phyloP scores from a whole-genome alignment of 2,888 invertebrate genomes.

The Fragum fragum region DNA sequence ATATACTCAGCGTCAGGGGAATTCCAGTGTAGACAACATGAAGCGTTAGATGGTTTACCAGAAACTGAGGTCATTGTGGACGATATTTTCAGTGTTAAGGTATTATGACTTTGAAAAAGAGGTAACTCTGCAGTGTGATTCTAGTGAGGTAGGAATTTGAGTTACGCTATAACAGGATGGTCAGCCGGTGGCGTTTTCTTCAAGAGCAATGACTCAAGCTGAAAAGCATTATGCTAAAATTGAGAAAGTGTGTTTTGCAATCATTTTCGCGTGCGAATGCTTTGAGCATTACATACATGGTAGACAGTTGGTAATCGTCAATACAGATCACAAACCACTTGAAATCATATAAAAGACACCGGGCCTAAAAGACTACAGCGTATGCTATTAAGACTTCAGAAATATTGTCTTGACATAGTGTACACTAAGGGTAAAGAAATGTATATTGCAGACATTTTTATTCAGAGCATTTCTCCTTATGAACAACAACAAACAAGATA shows the following conservation, averaged over 20 bases:
- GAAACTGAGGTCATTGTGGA: slow-evolving; percentile 64
- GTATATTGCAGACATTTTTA: slow-evolving; percentile 60
- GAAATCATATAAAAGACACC: slow-evolving; percentile 62
- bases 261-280: slow-evolving; percentile 61
- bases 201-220: slow-evolving; percentile 55
- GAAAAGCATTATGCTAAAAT: slow-evolving; percentile 70
- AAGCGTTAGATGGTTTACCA: slow-evolving; percentile 62
- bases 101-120: slow-evolving; percentile 39
- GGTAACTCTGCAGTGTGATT: slow-evolving; percentile 13
- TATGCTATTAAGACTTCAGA: slow-evolving; percentile 67
- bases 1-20: slow-evolving; percentile 58
- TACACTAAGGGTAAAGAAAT: slow-evolving; percentile 61
- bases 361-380: slow-evolving; percentile 66
- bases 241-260: slow-evolving; percentile 69
- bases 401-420: slow-evolving; percentile 53
- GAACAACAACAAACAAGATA: neutral
- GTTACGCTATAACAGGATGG: slow-evolving; percentile 64
- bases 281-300: slow-evolving; percentile 68
- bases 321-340: slow-evolving; percentile 69
- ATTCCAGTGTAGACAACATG: slow-evolving; percentile 60
- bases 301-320: slow-evolving; percentile 40
- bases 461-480: slow-evolving; percentile 48
- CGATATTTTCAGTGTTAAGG: slow-evolving; percentile 60
- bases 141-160: slow-evolving; percentile 58
- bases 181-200: slow-evolving; percentile 65